Evolutionary conservation across 1,140 invertebrate genomes (phyloP), one percentile per base, ranked within the genome.

Genomic region (Lutraria rhynchaena): DNA sequence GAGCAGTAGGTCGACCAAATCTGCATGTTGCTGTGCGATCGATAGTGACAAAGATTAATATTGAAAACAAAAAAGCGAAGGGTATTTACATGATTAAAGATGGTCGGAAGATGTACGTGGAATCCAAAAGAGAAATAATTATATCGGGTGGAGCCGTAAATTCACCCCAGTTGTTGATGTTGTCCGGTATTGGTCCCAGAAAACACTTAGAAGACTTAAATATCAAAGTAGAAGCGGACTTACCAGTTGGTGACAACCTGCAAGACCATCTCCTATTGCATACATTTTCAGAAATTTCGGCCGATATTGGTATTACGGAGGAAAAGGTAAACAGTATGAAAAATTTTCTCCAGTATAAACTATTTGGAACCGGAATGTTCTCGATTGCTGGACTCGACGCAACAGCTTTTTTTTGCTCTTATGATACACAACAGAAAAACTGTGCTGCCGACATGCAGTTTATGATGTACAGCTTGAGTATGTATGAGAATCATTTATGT

Each of bases 121-220:
- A 91, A 65, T 95, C 95, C 0, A 94, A 93, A 17, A 97, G 96
- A 87, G 98, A 99, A 92, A 95, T 98, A 0, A 96, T 98, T 49
- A 80, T 98, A 22, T 89, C 89, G 0, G 96, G 94, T 0, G 98
- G 98, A 0, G 94, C 97, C 0, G 93, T 99, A 0, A 97, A 97
- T 87, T 96, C 96, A 0, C 96, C 98, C 0, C 97, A 98, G 83
- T 85, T 99, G 0, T 90, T 99, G 3, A 97, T 99, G 96, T 91
- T 98, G 0, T 98, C 96, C 3, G 98, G 98, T 0, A 94, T 98
- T 3, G 97, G 97, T 0, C 97, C 97, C 35, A 82, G 63, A 35
- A 37, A 82, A 57, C 88, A 89, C 55, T 70, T 89, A 13, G 75
- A 88, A 19, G 55, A 67, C 19, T 37, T 84, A 11, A 70, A 86